Evolutionary conservation across 2,113 vertebrate genomes (phyloP), one percentile per base, ranked within the genome.

Genomic region (Malurus elegans): DNA sequence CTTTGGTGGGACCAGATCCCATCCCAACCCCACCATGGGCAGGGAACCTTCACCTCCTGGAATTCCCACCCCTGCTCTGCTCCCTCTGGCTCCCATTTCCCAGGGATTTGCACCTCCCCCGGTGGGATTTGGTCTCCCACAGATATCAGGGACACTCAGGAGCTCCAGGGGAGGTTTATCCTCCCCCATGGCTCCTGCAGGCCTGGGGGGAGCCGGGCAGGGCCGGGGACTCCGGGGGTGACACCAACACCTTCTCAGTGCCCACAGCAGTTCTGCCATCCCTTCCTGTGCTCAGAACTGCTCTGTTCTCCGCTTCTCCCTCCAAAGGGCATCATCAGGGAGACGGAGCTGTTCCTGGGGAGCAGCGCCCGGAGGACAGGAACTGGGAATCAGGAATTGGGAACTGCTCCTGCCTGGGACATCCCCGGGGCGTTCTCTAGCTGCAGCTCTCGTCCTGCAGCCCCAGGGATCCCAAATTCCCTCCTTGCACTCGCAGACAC

Each of bases 181-280:
- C 45, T n/a, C 42, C 71, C 38, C 32, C 4, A 0, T 16, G 16
- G 45, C 70, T 32, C 3, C 64, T 40, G 42, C 2, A 25, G 14
- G 48, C 15, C 6, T 21, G 2, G 3, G 29, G 28, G 48, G 53
- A 20, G 29, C 20, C 1, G 34, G 12, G 56, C 1, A 2, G 51
- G 40, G 20, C 1, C 2, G 70, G 19, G 65, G 8, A 2, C 79
- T 12, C 4, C 4, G 24, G 60, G 26, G 7, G n/a, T 40, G 65
- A 25, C 56, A 7, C 23, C 1, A 2, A 1, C 2, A 18, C 2
- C 10, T 13, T 40, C 12, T 44, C 4, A 1, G 32, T 10, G n/a
- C 24, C 29, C 36, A 3, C 36, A 9, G 21, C 40, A 38, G 71
- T 1, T 0, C 2, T 42, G 34, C 29, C 13, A 0, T 2, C 29